Evolutionary conservation across 2,888 invertebrate species (phyloP).

Genomic region (Chrysolina oricalcia): DNA sequence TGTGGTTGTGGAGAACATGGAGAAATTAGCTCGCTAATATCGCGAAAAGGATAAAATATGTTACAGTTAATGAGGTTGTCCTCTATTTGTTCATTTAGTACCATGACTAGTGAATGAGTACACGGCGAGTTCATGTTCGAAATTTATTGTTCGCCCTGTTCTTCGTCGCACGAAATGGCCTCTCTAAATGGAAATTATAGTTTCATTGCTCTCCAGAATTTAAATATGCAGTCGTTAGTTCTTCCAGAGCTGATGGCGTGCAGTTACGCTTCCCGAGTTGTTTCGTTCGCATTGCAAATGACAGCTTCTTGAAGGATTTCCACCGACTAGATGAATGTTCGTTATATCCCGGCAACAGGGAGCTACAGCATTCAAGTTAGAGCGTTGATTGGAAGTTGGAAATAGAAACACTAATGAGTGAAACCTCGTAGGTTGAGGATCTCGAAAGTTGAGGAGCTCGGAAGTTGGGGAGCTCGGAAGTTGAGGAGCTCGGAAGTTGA

Average conservation of each 20-base stretch:
- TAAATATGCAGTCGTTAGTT: slow-evolving; percentile 22
- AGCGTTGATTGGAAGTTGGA: too few species aligned
- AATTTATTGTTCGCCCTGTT: slow-evolving; percentile 14
- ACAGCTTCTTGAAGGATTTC: background rate
- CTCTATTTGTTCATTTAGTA: slow-evolving; percentile 15
- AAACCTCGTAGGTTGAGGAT: too few species aligned
- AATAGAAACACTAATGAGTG: too few species aligned
- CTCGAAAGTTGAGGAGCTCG: too few species aligned
- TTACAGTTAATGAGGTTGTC: slow-evolving; percentile 38
- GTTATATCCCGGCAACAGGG: too few species aligned
- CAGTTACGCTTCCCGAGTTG: background rate
- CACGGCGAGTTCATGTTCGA: slow-evolving; percentile 15
- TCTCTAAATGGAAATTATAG: slow-evolving; percentile 21
- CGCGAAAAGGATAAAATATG: slow-evolving; percentile 25
- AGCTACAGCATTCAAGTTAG: too few species aligned
- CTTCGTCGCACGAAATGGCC: slow-evolving; percentile 3
- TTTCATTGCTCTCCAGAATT: slow-evolving; percentile 23
- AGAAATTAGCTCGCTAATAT: slow-evolving; percentile 44
- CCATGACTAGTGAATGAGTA: background rate
- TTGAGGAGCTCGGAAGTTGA: too few species aligned
- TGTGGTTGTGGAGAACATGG: slow-evolving; percentile 40
- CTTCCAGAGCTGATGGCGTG: background rate
- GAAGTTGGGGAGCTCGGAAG: too few species aligned
- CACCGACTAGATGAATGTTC: background rate
- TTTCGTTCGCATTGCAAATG: background rate